These are phyloP conservation scores for Phalanger gymnotis DNA, from an alignment of 2,797 vertebrate species.

Conservation along the genomic window DNA sequence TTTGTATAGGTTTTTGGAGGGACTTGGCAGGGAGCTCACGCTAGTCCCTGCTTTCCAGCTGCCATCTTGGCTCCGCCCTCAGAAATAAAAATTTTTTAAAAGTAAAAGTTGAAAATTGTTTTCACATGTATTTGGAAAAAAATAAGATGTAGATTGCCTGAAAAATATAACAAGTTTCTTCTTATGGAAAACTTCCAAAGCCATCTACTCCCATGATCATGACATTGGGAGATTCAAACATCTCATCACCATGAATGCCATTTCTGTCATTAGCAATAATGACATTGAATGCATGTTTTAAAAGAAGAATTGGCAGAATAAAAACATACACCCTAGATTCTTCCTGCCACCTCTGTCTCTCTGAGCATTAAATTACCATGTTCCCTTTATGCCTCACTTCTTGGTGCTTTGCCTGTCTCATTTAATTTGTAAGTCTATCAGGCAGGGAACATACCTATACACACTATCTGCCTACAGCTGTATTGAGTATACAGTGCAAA, in stretches of 20 bases:
- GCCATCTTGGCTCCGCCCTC: too few relatives aligned
- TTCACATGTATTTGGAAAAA: not conserved
- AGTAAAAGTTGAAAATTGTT: not conserved
- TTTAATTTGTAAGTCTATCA: constrained; percentile 32
- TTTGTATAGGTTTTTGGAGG: too few relatives aligned
- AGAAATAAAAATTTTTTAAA: too few relatives aligned
- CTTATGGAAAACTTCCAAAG: constrained; percentile 7
- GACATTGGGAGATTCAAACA: not conserved
- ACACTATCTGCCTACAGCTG: not conserved
- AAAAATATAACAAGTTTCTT: not conserved
- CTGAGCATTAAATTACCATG: not conserved
- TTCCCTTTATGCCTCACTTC: constrained; percentile 10
- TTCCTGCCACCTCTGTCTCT: not conserved
- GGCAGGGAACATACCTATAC: constrained; percentile 1
- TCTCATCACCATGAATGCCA: constrained; percentile 13
- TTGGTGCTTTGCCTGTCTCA: not conserved
- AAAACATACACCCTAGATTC: not conserved
- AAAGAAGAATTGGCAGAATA: constrained; percentile 30
- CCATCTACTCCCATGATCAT: not conserved
- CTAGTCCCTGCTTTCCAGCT: too few relatives aligned
- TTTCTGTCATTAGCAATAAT: constrained; percentile 37
- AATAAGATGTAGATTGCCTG: not conserved
- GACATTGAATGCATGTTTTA: not conserved
- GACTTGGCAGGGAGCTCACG: too few relatives aligned
- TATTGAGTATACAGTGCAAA: not conserved